A percentile compares a stretch with the other conserved stretches of the same genome.
Conservation (phyloP, 2,888 invertebrate species). For the Sipha maydis region DNA sequence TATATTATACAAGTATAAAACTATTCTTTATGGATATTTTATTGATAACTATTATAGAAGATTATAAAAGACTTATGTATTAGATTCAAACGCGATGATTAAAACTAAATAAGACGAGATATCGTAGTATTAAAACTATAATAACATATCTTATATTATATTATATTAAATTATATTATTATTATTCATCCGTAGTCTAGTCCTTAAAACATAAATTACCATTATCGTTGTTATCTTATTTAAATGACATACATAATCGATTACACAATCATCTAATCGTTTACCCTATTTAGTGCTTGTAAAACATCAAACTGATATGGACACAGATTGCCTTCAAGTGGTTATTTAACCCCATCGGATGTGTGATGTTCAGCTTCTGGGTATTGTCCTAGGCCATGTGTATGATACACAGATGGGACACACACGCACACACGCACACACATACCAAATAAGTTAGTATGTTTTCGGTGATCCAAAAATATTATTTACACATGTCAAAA, state of each 20-base stretch:
- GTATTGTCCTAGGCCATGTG: constrained; percentile 56
- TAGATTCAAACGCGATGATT: not conserved
- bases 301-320: not conserved
- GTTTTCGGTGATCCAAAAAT: constrained; percentile 40
- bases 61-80: not conserved
- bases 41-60: no score
- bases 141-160: not conserved
- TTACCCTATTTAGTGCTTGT: constrained; percentile 1
- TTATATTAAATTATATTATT: no score
- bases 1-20: no score
- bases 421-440: no score
- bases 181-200: not conserved
- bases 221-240: not conserved
- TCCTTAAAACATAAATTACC: not conserved
- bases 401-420: not conserved
- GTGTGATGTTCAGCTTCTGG: constrained; percentile 40
- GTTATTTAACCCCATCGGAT: constrained; percentile 11
- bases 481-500: constrained; percentile 50
- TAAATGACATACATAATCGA: not conserved
- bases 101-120: not conserved
- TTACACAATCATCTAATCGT: not conserved
- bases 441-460: constrained; percentile 14
- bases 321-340: constrained; percentile 22
- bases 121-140: not conserved
- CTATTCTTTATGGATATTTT: no score